A percentile compares a stretch with the other conserved stretches of the same genome.
These are phyloP conservation scores for Atrina japonica DNA, from an alignment of 2,888 invertebrate genomes.

Conservation along the genomic window DNA sequence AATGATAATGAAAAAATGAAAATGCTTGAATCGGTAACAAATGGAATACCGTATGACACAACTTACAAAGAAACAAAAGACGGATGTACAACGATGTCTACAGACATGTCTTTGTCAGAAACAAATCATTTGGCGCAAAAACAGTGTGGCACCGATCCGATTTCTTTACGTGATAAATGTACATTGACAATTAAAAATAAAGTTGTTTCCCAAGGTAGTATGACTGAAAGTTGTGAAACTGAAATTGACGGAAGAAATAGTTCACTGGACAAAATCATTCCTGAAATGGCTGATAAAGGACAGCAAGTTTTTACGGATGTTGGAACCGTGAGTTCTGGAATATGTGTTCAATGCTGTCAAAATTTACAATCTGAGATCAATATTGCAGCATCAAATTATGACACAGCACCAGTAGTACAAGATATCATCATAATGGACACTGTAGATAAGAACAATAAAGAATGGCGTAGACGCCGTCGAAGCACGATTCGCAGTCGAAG, in stretches of 20 bases:
- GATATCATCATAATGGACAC: conserved; percentile 58
- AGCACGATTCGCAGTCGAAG: conserved; percentile 56
- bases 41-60: too few species aligned
- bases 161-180: conserved; percentile 3
- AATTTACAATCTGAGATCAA: conserved; percentile 51
- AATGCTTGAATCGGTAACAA: too few species aligned
- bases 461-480: conserved; percentile 48
- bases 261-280: background rate
- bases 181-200: conserved; percentile 5
- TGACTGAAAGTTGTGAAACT: background rate
- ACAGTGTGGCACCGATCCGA: conserved; percentile 16
- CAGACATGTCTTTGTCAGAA: background rate
- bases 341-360: conserved; percentile 59
- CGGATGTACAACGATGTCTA: background rate
- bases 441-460: conserved; percentile 40
- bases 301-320: conserved; percentile 39
- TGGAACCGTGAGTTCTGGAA: conserved; percentile 44
- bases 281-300: conserved; percentile 17
- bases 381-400: conserved; percentile 47
- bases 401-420: conserved; percentile 54
- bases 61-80: background rate
- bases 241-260: background rate
- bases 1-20: conserved; percentile 24
- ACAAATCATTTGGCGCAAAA: conserved; percentile 8
- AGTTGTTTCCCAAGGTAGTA: background rate